Conservation (phyloP, 2,888 invertebrate genomes). For the Dasysyrphus tricinctus region DNA sequence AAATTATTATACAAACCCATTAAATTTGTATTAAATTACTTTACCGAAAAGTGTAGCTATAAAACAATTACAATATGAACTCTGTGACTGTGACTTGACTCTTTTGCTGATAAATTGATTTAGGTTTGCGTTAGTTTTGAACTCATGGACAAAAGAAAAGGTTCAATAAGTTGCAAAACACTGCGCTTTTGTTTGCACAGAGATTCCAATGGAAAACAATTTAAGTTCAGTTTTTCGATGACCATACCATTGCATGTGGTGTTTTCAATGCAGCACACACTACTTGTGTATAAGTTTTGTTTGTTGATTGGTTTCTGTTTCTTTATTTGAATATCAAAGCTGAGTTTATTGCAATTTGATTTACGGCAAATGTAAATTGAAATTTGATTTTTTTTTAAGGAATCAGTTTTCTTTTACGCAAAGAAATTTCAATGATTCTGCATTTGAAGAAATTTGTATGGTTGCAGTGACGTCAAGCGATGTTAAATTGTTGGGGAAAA, state of each 20-base stretch:
- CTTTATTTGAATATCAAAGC: not conserved
- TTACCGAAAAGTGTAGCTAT: not conserved
- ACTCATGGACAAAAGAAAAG: not conserved
- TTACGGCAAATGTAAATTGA: not conserved
- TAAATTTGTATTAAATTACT: not conserved
- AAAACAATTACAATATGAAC: too few relatives aligned
- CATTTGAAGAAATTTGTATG: not conserved
- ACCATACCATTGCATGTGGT: not conserved
- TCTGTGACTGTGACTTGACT: not conserved
- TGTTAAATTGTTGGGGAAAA: not conserved
- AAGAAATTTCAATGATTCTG: not conserved
- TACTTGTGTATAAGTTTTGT: not conserved
- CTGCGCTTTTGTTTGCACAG: not conserved
- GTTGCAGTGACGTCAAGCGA: not conserved
- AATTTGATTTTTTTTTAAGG: not conserved
- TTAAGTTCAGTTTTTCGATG: not conserved
- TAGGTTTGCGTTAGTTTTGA: not conserved
- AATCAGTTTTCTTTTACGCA: not conserved
- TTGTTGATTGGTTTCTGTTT: slow-evolving; percentile 9
- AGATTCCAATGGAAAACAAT: not conserved
- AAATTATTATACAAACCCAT: not conserved
- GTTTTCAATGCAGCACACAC: not conserved
- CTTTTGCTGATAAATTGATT: not conserved
- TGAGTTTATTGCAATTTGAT: not conserved
- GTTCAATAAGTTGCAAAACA: not conserved